Percentiles rank a stretch among this genome's conserved stretches.
These are phyloP conservation scores for Timandra comae DNA, from an alignment of 2,888 invertebrate species.

Conservation along the genomic window DNA sequence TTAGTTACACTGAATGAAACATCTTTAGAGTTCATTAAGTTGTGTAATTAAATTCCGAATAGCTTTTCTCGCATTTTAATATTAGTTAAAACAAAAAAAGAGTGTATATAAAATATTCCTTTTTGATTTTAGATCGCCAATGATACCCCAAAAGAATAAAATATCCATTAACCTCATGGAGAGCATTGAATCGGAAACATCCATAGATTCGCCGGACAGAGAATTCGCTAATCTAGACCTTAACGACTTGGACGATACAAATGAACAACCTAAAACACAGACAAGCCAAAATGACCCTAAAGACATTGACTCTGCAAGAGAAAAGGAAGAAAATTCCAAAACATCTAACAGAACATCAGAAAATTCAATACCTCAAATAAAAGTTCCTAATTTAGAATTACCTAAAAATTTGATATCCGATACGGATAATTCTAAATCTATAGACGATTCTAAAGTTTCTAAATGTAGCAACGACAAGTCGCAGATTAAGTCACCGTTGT, in stretches of 20 bases:
- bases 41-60: too few species aligned
- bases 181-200: constrained; percentile 71
- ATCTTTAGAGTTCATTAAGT: too few species aligned
- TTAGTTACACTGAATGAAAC: too few species aligned
- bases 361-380: constrained; percentile 52
- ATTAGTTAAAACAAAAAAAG: too few species aligned
- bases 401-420: constrained; percentile 46
- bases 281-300: constrained; percentile 16
- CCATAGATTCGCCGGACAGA: constrained; percentile 67
- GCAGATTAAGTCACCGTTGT: constrained; percentile 46
- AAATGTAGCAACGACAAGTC: constrained; percentile 39
- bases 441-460: constrained; percentile 31
- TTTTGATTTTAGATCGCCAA: constrained; percentile 57
- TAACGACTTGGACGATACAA: constrained; percentile 58
- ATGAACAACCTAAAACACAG: constrained; percentile 39
- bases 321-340: too few species aligned
- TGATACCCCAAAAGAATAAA: constrained; percentile 68
- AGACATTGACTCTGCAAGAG: constrained; percentile 36
- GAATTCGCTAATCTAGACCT: constrained; percentile 65
- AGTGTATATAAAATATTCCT: neutral
- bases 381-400: constrained; percentile 60
- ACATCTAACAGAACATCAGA: constrained; percentile 37
- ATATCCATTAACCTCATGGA: constrained; percentile 74
- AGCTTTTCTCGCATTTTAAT: too few species aligned
- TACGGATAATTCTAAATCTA: constrained; percentile 50